A percentile compares a stretch with the other conserved stretches of the same genome.
These are phyloP conservation scores for Hypanus sabinus DNA, from an alignment of 2,113 vertebrate genomes.

Conservation along the genomic window DNA sequence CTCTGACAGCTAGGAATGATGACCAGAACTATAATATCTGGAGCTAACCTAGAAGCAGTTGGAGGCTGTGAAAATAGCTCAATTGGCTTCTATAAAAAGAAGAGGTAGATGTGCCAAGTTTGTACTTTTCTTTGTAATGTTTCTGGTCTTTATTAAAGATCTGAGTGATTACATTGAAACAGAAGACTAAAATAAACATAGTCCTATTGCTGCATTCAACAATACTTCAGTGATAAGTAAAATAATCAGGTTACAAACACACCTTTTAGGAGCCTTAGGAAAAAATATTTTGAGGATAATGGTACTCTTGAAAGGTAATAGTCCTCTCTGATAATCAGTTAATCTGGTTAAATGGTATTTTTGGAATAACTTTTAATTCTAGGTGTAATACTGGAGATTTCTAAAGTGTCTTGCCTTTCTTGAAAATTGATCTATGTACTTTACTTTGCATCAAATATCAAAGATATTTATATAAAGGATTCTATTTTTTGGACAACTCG, in stretches of 20 bases:
- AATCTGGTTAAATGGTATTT: background rate
- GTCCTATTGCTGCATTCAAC: background rate
- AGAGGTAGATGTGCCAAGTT: background rate
- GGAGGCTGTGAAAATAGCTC: background rate
- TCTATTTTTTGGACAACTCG: background rate
- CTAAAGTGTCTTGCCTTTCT: background rate
- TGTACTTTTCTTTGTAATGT: background rate
- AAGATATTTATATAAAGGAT: background rate
- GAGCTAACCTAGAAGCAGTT: background rate
- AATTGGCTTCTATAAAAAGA: background rate
- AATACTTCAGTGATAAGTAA: background rate
- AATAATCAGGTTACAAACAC: background rate
- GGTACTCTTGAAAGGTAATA: background rate
- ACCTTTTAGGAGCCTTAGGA: background rate
- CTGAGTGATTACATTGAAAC: constrained; percentile 4
- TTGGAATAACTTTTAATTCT: constrained; percentile 1
- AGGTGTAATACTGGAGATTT: background rate
- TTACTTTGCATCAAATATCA: constrained; percentile 22
- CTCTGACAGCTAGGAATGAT: background rate
- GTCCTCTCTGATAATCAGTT: background rate
- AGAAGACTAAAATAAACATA: background rate
- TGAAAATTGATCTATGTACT: background rate
- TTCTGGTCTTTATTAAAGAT: background rate
- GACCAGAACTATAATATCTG: background rate
- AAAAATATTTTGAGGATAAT: background rate